Evolutionary conservation across 2,797 vertebrate genomes (phyloP).

Genomic region (Anolis apletophallus): DNA sequence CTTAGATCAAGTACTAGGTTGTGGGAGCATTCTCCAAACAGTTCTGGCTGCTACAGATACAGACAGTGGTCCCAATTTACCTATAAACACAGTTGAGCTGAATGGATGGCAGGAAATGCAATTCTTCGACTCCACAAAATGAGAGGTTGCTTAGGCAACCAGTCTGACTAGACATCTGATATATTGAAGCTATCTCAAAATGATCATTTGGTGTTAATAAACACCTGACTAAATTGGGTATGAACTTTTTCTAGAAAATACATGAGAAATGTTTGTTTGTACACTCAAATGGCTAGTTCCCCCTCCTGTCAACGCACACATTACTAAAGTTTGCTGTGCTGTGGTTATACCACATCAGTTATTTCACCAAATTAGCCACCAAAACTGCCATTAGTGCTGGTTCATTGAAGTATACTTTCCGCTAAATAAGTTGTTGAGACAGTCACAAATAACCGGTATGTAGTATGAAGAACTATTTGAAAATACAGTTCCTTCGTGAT

Average conservation of each 20-base stretch:
- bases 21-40: not conserved
- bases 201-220: not conserved
- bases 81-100: not conserved
- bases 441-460: too few species aligned
- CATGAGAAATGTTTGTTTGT: not conserved
- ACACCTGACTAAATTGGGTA: not conserved
- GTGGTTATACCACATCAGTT: not conserved
- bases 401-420: not conserved
- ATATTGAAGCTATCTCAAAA: not conserved
- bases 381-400: not conserved
- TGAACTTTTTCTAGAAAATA: not conserved
- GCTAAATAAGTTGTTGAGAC: not conserved
- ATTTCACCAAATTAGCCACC: not conserved
- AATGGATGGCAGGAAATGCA: not conserved
- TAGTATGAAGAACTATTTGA: not conserved
- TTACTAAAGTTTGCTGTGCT: not conserved
- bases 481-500: not conserved
- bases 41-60: not conserved
- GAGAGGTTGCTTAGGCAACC: not conserved
- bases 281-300: not conserved
- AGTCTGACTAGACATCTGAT: not conserved
- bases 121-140: not conserved
- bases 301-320: not conserved
- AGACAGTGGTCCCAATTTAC: not conserved
- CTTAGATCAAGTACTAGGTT: not conserved